phyloP scores from a whole-genome alignment of 2,888 invertebrate species.

The Lochmaea crataegi region DNA sequence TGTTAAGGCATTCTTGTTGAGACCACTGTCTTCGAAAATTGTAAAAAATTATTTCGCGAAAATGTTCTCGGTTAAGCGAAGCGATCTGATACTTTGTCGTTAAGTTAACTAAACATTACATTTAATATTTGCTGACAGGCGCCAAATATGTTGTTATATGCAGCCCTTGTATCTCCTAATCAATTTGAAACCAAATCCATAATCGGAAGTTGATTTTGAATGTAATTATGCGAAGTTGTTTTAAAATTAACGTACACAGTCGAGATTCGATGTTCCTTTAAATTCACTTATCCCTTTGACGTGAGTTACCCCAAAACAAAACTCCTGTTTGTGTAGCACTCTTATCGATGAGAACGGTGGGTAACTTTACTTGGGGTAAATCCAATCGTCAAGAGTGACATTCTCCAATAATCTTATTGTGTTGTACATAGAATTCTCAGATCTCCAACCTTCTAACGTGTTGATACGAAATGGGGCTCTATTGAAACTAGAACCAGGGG shows the following conservation, averaged over 20 bases:
- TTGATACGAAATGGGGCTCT: constrained; percentile 46
- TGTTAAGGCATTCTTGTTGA: too few species aligned
- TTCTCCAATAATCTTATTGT: constrained; percentile 49
- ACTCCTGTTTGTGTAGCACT: constrained; percentile 2
- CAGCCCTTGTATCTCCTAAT: too few species aligned
- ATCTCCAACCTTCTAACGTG: constrained; percentile 42
- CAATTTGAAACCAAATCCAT: too few species aligned
- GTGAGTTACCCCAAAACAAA: constrained; percentile 12
- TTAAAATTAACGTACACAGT: background rate
- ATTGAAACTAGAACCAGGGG: constrained; percentile 42
- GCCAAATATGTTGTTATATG: too few species aligned
- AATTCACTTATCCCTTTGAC: background rate
- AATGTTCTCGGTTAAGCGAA: too few species aligned
- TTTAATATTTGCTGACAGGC: too few species aligned
- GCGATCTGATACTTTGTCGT: too few species aligned
- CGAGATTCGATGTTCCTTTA: background rate
- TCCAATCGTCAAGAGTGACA: constrained; percentile 41
- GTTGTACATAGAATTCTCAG: constrained; percentile 31
- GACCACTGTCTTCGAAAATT: too few species aligned
- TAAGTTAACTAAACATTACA: too few species aligned
- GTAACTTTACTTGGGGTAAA: constrained; percentile 34
- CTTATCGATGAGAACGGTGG: constrained; percentile 1
- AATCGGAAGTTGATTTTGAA: too few species aligned
- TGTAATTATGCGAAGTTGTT: background rate
- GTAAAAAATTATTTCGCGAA: too few species aligned